Conservation (phyloP, 2,888 invertebrate species). For the Pollenia labialis region DNA sequence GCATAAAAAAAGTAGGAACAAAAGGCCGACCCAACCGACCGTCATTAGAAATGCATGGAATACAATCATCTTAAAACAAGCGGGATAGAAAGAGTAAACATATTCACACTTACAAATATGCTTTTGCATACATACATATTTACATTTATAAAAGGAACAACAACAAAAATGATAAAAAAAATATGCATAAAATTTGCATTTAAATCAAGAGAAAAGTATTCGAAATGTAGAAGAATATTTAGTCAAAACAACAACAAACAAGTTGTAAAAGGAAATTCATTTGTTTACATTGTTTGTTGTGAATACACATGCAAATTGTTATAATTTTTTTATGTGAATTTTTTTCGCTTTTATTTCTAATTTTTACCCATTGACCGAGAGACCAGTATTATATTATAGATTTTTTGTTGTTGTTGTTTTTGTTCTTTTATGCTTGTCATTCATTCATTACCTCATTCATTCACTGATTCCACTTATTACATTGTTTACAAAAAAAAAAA, state of each 20-base stretch:
- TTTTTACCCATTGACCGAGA: constrained; percentile 72
- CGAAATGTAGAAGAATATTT: constrained; percentile 28
- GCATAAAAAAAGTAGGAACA: constrained; percentile 36
- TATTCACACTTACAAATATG: neutral
- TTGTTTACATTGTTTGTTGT: constrained; percentile 55
- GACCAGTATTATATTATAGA: constrained; percentile 46
- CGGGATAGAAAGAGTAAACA: constrained; percentile 30
- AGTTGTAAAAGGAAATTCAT: constrained; percentile 66
- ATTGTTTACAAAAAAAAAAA: neutral
- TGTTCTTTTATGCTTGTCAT: constrained; percentile 33
- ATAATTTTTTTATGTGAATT: constrained; percentile 20
- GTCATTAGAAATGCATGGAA: constrained; percentile 56
- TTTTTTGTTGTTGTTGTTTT: neutral
- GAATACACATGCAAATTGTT: constrained; percentile 57
- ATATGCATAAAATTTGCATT: constrained; percentile 68
- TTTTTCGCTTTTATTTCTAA: constrained; percentile 7
- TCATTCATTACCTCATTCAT: neutral
- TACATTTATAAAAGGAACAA: constrained; percentile 15
- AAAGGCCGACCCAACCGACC: constrained; percentile 49
- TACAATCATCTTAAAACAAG: constrained; percentile 31
- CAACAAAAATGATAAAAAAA: constrained; percentile 6
- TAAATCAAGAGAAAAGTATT: constrained; percentile 34
- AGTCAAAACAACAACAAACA: constrained; percentile 41
- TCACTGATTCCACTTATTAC: constrained; percentile 34
- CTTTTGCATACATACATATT: neutral